Base-by-base conservation (phyloP, 2,113 vertebrate genomes). In the Gasterosteus aculeatus region DNA sequence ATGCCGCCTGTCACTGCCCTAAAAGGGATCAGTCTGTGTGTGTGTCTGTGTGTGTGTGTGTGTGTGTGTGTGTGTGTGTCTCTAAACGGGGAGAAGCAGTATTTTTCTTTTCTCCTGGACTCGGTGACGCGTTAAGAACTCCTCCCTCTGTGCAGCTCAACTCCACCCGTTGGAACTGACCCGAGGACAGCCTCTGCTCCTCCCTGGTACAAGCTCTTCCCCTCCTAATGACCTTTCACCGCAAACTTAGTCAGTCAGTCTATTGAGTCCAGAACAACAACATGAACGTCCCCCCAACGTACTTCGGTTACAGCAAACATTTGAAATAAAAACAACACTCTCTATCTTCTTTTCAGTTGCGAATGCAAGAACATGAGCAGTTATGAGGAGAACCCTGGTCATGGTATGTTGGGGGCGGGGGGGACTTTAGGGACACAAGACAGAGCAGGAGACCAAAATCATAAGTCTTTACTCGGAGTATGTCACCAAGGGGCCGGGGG, bases 381-480 rank as follows among this genome's bases (percentile, higher is more conserved):
- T 70, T 65, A 0, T 74, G 77, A 72, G 77, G 84, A 88, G 87
- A 91, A 88, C 88, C 82, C 82, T 72, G 82, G 72, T 10, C n/a
- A 62, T 56, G 12, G 64, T 14, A 49, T 67, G 67, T 35, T 4
- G 42, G n/a, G 64, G 47, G n/a, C 2, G 47, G 9, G 44, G n/a
- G 59, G 18, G 69, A 75, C 35, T 56, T 61, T 31, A 26, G 22
- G 22, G 22, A 77, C 26, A 75, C 64, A 77, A 70, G 47, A 72
- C 74, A 47, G 54, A 78, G 57, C 38, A 70, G 60, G 67, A 68
- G 62, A 79, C 19, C 19, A 39, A 46, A 69, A 58, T 31, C 60
- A 44, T 26, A 8, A 35, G 79, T 75, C 60, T 44, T 49, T 42
- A n/a, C 77, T 39, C 46, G 35, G 53, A 11, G 15, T n/a, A 14